Conservation (phyloP, 1,140 invertebrate species). For the Catajapyx aquilonaris region DNA sequence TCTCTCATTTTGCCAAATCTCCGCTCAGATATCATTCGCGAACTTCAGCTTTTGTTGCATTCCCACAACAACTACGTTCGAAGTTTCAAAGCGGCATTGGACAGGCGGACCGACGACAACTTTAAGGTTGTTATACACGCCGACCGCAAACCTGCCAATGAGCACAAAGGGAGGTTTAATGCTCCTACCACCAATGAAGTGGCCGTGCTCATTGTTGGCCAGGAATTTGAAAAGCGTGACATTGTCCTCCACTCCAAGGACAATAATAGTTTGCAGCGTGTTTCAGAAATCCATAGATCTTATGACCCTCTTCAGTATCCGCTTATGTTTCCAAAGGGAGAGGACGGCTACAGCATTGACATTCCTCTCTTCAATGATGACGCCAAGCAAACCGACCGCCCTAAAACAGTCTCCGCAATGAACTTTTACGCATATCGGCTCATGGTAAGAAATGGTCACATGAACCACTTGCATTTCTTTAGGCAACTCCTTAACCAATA, state of each 20-base stretch:
- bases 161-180: conserved; percentile 9
- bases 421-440: conserved; percentile 16
- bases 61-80: conserved; percentile 9
- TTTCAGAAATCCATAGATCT: conserved; percentile 18
- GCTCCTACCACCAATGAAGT: conserved; percentile 11
- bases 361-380: conserved; percentile 4
- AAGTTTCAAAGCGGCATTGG: conserved; percentile 10
- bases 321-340: conserved; percentile 9
- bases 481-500: conserved; percentile 18
- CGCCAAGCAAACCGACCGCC: neutral
- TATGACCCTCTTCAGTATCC: conserved; percentile 11
- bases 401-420: conserved; percentile 14
- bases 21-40: conserved; percentile 1
- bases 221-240: conserved; percentile 5
- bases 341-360: conserved; percentile 6
- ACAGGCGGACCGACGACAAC: conserved; percentile 7
- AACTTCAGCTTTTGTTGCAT: conserved; percentile 10
- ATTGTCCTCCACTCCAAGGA: conserved; percentile 2
- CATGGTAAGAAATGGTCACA: conserved; percentile 13
- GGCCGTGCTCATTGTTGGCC: conserved; percentile 10
- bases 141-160: conserved; percentile 5
- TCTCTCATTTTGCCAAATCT: neutral
- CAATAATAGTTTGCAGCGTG: conserved; percentile 7
- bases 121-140: conserved; percentile 6
- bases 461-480: conserved; percentile 15